Evolutionary conservation across 2,888 invertebrate species (phyloP), one percentile per base, ranked within the genome.

Genomic region (Sinhomidia bicolor): DNA sequence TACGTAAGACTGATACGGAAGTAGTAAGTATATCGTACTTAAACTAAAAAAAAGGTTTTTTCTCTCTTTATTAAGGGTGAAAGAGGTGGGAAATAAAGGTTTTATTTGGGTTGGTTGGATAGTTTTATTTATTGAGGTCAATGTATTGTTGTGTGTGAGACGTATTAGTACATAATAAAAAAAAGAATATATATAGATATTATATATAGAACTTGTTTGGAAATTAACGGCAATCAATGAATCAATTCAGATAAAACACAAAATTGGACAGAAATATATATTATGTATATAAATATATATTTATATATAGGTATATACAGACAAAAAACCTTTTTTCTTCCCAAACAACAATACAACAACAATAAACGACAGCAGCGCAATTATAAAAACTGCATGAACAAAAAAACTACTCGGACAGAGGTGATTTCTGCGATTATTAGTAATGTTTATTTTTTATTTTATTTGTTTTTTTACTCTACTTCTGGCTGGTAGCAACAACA

Each of bases 351-450:
- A 89, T 79, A 84, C 65, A 88, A 80, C 68, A 88, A 83, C 83
- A 80, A 82, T 51, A 78, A 88, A 82, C 76, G 74, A 82, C 29
- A 78, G 84, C 60, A 81, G 81, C 89, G 81, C 85, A 85, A 81
- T 76, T 62, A 89, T 81, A 85, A 78, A 78, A 83, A 88, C 80
- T 74, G 85, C 80, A 84, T 89, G 47, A 89, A 85, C 80, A 85
- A 89, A 79, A 80, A 85, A 85, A 85, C 89, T 89, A 89, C 89
- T 89, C 89, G 89, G 89, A 89, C 81, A 89, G 71, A 89, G 85
- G 85, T 85, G 89, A 81, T 80, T 85, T 51, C 60, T 89, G 62
- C 71, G 80, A 85, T 89, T n/a, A n/a, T n/a, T 85, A 89, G 85
- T 89, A 89, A 54, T 65, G 60, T 57, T 60, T 85, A 83, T 41